These are phyloP conservation scores for Neodiprion fabricii DNA, from an alignment of 1,140 invertebrate genomes.

Conservation along the genomic window DNA sequence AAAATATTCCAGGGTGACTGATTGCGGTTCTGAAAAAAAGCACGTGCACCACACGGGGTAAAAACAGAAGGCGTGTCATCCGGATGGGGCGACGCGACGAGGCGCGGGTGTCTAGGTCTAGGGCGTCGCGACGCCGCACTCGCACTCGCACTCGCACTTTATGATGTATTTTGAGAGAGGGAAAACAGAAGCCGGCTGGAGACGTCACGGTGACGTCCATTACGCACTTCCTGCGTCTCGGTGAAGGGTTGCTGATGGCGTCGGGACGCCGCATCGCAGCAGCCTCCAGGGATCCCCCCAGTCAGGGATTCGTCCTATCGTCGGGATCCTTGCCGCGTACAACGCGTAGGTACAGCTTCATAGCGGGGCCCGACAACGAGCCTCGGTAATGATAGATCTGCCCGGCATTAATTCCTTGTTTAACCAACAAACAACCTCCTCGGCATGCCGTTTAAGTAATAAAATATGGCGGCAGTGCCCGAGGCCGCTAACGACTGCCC, in stretches of 20 bases:
- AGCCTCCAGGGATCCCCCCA: neutral
- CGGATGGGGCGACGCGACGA: no score
- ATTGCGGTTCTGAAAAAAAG: no score
- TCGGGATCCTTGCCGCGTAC: neutral
- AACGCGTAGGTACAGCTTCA: neutral
- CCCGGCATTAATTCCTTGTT: constrained; percentile 49
- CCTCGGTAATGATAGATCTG: constrained; percentile 47
- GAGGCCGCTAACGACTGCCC: constrained; percentile 20
- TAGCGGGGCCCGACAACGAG: constrained; percentile 28
- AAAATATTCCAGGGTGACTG: no score
- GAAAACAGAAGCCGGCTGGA: constrained; percentile 12
- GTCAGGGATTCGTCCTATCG: neutral
- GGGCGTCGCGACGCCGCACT: constrained; percentile 1
- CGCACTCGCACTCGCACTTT: neutral
- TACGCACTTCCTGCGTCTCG: constrained; percentile 37
- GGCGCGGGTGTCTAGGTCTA: neutral
- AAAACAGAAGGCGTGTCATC: no score
- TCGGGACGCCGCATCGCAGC: constrained; percentile 27
- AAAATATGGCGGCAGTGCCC: constrained; percentile 46
- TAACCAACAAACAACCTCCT: constrained; percentile 49
- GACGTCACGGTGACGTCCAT: constrained; percentile 37
- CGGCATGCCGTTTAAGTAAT: constrained; percentile 49
- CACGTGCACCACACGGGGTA: no score
- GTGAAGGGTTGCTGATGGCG: constrained; percentile 38
- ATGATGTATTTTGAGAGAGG: constrained; percentile 12